These are phyloP conservation scores for Salvelinus fontinalis DNA, from an alignment of 2,113 vertebrate species.

Conservation along the genomic window DNA sequence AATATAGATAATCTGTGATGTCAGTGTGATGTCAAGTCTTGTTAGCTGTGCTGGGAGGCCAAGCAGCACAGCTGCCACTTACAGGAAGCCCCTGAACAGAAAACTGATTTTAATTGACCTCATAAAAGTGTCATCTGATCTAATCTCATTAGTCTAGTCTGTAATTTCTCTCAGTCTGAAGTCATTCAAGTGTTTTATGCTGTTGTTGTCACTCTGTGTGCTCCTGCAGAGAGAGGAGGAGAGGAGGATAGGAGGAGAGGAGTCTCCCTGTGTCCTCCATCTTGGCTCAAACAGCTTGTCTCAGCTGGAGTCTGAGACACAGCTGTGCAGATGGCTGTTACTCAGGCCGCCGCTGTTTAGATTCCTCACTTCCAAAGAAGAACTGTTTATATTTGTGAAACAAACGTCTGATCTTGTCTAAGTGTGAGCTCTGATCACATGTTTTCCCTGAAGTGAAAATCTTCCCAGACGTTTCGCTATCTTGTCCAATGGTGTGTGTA, in stretches of 20 bases:
- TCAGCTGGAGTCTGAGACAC: constrained; percentile 30
- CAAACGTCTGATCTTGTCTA: constrained; percentile 11
- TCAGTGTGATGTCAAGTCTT: neutral
- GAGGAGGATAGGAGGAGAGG: neutral
- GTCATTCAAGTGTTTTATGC: neutral
- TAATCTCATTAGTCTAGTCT: neutral
- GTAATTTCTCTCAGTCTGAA: constrained; percentile 3
- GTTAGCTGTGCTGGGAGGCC: neutral
- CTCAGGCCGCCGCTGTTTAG: constrained; percentile 53
- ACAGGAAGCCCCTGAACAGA: constrained; percentile 1
- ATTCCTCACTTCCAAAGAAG: constrained; percentile 39
- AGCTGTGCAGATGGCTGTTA: constrained; percentile 31
- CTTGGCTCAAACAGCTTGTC: constrained; percentile 12
- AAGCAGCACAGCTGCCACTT: neutral
- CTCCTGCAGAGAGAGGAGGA: constrained; percentile 3
- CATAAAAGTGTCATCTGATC: neutral
- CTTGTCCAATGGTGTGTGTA: constrained; percentile 31
- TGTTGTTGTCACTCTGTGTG: neutral
- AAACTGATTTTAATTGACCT: neutral
- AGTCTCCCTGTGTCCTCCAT: constrained; percentile 7
- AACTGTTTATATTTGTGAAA: constrained; percentile 27
- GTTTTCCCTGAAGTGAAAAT: constrained; percentile 44
- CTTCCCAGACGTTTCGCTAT: constrained; percentile 35
- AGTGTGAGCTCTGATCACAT: constrained; percentile 26
- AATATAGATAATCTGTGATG: neutral